Percentiles rank a stretch among this genome's conserved stretches.
Conservation (phyloP, 2,888 invertebrate species). For the Allygus modestus region DNA sequence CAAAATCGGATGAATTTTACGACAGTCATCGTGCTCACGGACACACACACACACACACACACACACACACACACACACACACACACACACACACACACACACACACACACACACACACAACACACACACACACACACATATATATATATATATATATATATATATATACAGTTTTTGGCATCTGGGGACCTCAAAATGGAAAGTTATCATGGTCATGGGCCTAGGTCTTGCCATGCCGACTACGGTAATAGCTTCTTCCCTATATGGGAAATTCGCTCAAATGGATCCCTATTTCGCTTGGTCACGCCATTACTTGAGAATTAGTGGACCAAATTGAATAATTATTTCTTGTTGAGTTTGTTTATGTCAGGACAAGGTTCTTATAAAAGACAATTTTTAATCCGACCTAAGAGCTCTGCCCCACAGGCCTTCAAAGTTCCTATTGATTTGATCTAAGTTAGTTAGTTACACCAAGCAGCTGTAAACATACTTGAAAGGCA, state of each 20-base stretch:
- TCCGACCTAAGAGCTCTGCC: too few relatives aligned
- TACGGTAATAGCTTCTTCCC: background rate
- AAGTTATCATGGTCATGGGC: background rate
- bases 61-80: conserved; percentile 9
- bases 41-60: conserved; percentile 9
- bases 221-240: background rate
- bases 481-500: too few relatives aligned
- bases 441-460: too few relatives aligned
- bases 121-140: conserved; percentile 1
- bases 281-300: too few relatives aligned
- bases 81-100: conserved; percentile 9
- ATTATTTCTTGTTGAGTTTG: too few relatives aligned
- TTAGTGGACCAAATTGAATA: too few relatives aligned
- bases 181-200: background rate
- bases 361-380: too few relatives aligned
- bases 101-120: conserved; percentile 5
- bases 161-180: background rate
- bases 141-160: background rate
- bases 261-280: too few relatives aligned
- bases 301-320: too few relatives aligned
- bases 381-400: too few relatives aligned
- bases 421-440: too few relatives aligned
- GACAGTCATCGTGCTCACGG: background rate
- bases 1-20: background rate
- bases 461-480: too few relatives aligned